Evolutionary conservation across 2,888 invertebrate genomes (phyloP).

Genomic region (Thereva nobilitata): DNA sequence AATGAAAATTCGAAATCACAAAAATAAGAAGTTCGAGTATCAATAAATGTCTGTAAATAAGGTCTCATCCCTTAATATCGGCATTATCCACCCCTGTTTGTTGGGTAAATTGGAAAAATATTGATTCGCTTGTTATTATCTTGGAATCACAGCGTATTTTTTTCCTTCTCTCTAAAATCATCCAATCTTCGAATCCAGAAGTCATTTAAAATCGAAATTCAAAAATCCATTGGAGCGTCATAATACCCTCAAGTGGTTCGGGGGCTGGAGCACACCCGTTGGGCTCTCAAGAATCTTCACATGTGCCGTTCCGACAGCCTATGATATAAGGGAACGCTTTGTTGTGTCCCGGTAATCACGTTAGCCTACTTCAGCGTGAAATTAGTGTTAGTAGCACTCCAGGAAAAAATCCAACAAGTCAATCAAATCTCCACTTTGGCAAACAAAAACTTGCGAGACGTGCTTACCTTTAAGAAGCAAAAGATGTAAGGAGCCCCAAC

Average conservation of each 20-base stretch:
- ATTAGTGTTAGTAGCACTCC: constrained; percentile 33
- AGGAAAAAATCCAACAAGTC: constrained; percentile 22
- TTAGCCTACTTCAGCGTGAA: constrained; percentile 33
- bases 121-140: constrained; percentile 27
- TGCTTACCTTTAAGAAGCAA: constrained; percentile 19
- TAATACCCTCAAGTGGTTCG: constrained; percentile 18
- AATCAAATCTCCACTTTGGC: constrained; percentile 24
- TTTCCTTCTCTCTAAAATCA: background rate
- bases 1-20: too few species aligned
- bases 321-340: constrained; percentile 12
- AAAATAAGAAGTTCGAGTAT: too few species aligned
- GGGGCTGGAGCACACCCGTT: background rate
- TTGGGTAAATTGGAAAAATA: constrained; percentile 22
- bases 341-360: constrained; percentile 30
- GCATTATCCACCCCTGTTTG: background rate
- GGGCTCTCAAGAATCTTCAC: background rate
- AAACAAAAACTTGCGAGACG: constrained; percentile 33
- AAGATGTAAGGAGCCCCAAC: background rate
- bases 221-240: constrained; percentile 32
- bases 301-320: background rate
- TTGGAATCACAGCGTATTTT: constrained; percentile 11
- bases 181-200: constrained; percentile 27
- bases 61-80: too few species aligned
- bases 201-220: constrained; percentile 32
- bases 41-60: too few species aligned